phyloP scores from a whole-genome alignment of 2,888 invertebrate species.

The Archaeoteleia sp. region DNA sequence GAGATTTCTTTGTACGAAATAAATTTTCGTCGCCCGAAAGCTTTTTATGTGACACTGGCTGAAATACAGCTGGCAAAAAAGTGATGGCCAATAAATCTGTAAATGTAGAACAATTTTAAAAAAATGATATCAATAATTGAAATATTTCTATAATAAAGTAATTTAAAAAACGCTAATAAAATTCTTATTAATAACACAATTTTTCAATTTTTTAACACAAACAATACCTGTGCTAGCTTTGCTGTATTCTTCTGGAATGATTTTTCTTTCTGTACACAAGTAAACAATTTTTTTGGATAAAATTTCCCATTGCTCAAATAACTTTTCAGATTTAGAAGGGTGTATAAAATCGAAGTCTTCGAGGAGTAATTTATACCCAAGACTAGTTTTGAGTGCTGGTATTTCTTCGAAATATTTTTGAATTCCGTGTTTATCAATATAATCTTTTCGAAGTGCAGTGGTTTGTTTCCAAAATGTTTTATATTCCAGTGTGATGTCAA shows the following conservation, averaged over 20 bases:
- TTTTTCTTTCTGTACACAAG: background rate
- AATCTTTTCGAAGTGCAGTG: background rate
- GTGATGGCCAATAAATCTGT: background rate
- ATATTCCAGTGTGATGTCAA: background rate
- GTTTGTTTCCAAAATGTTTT: background rate
- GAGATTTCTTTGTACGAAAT: background rate
- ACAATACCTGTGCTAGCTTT: background rate
- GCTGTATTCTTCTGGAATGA: background rate
- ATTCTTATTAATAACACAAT: too few relatives aligned
- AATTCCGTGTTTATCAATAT: conserved; percentile 2
- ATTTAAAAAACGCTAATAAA: too few relatives aligned
- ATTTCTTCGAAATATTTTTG: conserved; percentile 3
- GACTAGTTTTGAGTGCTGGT: conserved; percentile 8
- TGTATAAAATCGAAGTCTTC: background rate
- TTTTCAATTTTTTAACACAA: too few relatives aligned
- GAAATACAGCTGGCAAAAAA: conserved; percentile 1
- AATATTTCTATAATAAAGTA: too few relatives aligned
- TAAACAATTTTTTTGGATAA: background rate
- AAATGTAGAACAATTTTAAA: background rate
- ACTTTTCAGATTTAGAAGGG: background rate
- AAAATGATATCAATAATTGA: too few relatives aligned
- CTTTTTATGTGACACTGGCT: background rate
- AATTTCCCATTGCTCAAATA: background rate
- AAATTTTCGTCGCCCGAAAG: background rate
- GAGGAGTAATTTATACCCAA: background rate